These are phyloP conservation scores for Notechis scutatus DNA, from an alignment of 2,113 vertebrate species.

Conservation along the genomic window DNA sequence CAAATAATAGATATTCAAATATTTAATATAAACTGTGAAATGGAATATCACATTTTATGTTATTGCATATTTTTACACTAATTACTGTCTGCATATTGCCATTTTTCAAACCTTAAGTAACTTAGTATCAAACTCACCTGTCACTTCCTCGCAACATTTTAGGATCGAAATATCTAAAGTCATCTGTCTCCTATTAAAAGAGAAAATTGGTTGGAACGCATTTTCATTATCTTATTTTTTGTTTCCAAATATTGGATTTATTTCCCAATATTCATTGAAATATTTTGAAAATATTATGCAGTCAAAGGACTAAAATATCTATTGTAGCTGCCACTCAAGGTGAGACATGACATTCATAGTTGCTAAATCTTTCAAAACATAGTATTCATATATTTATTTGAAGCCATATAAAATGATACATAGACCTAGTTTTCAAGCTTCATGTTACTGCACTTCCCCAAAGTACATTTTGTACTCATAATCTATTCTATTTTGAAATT, in stretches of 20 bases:
- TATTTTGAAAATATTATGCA: constrained; percentile 7
- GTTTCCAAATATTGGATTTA: background rate
- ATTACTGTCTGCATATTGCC: background rate
- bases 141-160: constrained; percentile 96
- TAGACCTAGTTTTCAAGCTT: constrained; percentile 29
- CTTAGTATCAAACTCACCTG: constrained; percentile 73
- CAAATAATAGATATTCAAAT: background rate
- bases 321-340: background rate
- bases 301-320: background rate
- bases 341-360: constrained; percentile 22
- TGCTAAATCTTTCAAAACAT: constrained; percentile 25
- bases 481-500: constrained; percentile 27
- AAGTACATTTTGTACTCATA: background rate
- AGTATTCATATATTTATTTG: constrained; percentile 1
- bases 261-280: constrained; percentile 7
- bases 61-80: background rate
- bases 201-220: background rate
- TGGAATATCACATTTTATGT: background rate
- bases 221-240: constrained; percentile 19
- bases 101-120: background rate
- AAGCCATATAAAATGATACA: constrained; percentile 24
- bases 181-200: constrained; percentile 89
- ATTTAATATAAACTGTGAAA: background rate
- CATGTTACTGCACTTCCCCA: background rate
- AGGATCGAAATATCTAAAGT: constrained; percentile 97